Base-by-base conservation (phyloP, 35 echinoderm and acorn worm genomes). In the Anneissia japonica region DNA sequence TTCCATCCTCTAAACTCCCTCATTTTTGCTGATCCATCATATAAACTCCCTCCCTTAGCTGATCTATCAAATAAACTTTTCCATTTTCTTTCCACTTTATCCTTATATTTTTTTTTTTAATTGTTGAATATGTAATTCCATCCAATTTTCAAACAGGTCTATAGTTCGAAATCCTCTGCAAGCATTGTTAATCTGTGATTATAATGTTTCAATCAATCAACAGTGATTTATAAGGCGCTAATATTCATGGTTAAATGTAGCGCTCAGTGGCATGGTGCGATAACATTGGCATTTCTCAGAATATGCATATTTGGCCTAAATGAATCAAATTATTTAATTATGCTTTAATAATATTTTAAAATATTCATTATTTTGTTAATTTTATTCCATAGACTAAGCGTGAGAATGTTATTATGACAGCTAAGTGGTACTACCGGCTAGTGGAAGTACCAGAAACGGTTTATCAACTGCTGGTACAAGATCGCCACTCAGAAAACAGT, bases 401-500 rank as follows among this genome's bases (percentile, higher is more conserved):
- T 40, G 95, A 97, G 41, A 93, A 90, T 46, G 85, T 97, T 12
- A 79, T 84, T 35, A 88, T 97, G 23, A 88, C 87, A 9, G 95
- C 91, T 14, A 88, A 92, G 75, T 97, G 92, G 91, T 97, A 87
- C 39, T 93, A 97, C 64, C 88, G 95, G 0, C 95, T 88, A 31
- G 87, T 91, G 30, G 95, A 97, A 77, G 95, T 97, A 0, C 95
- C 95, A 17, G 95, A 97, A 41, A 93, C 95, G 0, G 95, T 97
- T 28, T 97, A 97, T 79, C 95, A 93, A 76, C 88, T 92, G 0
- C 85, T 97, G 34, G 92, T 97, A 23, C 95, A 97, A 85, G 95
- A 97, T 86, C 93, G 95, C 78, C 88, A 97, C 46, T 90, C 85
- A 32, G 91, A 93, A 85, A 97, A 97, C 46, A 84, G 95, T 97